These are phyloP conservation scores for Bombus sylvicola DNA, from an alignment of 1,140 invertebrate genomes.

Conservation along the genomic window DNA sequence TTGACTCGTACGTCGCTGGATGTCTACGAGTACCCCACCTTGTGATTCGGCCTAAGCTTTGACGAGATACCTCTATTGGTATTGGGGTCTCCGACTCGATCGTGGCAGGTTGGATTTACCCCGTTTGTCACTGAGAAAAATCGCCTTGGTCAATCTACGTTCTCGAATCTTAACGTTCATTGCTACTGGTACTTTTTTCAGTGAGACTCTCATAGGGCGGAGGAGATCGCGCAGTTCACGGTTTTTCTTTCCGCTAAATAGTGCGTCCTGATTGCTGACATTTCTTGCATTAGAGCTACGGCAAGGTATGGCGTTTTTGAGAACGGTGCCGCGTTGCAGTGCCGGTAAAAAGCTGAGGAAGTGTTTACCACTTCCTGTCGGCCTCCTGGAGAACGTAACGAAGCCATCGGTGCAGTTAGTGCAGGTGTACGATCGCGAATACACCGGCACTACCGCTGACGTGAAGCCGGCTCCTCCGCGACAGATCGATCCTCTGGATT, in stretches of 20 bases:
- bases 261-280: slow-evolving; percentile 47
- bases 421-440: slow-evolving; percentile 69
- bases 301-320: slow-evolving; percentile 77
- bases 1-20: slow-evolving; percentile 34
- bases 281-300: slow-evolving; percentile 28
- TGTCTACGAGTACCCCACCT: slow-evolving; percentile 46
- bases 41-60: slow-evolving; percentile 35
- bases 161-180: slow-evolving; percentile 8
- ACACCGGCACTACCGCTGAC: slow-evolving; percentile 56
- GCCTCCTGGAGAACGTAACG: slow-evolving; percentile 57
- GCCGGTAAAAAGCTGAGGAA: slow-evolving; percentile 70
- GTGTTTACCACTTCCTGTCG: slow-evolving; percentile 58
- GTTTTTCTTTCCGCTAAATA: slow-evolving; percentile 14
- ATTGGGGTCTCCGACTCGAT: slow-evolving; percentile 66
- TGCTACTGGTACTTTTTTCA: slow-evolving; percentile 5
- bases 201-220: neutral
- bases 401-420: slow-evolving; percentile 69
- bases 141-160: slow-evolving; percentile 7
- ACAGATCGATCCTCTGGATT: slow-evolving; percentile 91
- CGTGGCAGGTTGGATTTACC: slow-evolving; percentile 65
- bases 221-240: neutral
- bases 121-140: slow-evolving; percentile 49
- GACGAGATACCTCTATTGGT: slow-evolving; percentile 48
- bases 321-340: slow-evolving; percentile 73
- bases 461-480: slow-evolving; percentile 74